Conservation (phyloP, 1,140 invertebrate species). For the Polyergus mexicanus region DNA sequence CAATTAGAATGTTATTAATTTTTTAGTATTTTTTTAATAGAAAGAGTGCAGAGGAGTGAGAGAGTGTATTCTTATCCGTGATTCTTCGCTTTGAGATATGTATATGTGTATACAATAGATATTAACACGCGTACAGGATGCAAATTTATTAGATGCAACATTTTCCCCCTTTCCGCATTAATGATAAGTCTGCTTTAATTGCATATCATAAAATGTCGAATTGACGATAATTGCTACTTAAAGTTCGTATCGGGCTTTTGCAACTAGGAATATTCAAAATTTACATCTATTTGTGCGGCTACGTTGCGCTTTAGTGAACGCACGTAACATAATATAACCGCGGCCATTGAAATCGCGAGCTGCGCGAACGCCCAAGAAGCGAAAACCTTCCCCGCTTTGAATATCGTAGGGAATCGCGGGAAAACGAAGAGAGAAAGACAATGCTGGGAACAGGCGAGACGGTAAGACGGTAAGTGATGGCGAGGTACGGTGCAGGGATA, state of each 20-base stretch:
- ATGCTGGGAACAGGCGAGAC: conserved; percentile 8
- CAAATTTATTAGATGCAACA: conserved; percentile 22
- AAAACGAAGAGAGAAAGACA: conserved; percentile 39
- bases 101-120: neutral
- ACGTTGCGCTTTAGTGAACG: neutral
- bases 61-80: neutral
- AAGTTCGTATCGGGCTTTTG: conserved; percentile 21
- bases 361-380: neutral
- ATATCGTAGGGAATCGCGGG: conserved; percentile 14
- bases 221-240: conserved; percentile 58
- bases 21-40: neutral
- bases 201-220: conserved; percentile 32
- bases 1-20: neutral
- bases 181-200: neutral
- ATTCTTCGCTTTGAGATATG: conserved; percentile 11
- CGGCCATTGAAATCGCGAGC: conserved; percentile 20
- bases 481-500: conserved; percentile 49
- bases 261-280: conserved; percentile 37
- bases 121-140: neutral
- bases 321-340: neutral
- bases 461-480: conserved; percentile 48
- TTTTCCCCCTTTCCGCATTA: neutral
- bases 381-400: conserved; percentile 33
- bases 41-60: neutral
- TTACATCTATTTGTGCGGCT: conserved; percentile 27